Base-by-base conservation (phyloP, 1,140 invertebrate genomes). In the Trichonephila inaurata region DNA sequence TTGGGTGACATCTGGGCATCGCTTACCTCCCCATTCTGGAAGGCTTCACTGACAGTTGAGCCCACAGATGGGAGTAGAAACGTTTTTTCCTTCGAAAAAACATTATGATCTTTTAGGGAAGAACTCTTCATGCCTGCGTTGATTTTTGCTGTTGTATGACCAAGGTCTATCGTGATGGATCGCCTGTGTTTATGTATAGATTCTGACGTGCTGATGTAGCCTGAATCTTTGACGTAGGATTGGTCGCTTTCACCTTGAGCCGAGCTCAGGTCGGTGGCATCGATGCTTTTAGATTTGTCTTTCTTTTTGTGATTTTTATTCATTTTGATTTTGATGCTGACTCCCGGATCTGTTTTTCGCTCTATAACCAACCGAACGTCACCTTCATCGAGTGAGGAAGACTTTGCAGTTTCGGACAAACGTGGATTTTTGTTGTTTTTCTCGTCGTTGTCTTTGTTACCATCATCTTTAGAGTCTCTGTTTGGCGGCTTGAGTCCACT, bases 101-200 rank as follows among this genome's bases (percentile, higher is more conserved):
- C 7, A 18, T 14, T 28, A 8, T 16, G 6, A 0, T 33, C 7
- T 77, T 40, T 16, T 4, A 24, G 5, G 21, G 60, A 64, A 44
- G 64, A n/a, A 18, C 28, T 61, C 62, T 89, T 93, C 66, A 93
- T 93, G 5, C 92, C 86, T 6, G 93, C 51, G 51, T 94, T 94
- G 40, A 94, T 90, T n/a, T 85, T 94, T 4, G 93, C 93, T n/a
- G 72, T 94, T 6, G 93, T 94, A 72, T 94, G 93, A 4, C 93
- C 93, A 0, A 94, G 44, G 33, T 94, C 93, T 28, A 94, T 94
- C 1, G 88, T 94, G 7, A 94, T 89, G 21, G 87, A 89, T 19
- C 93, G 21, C 14, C 81, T 19, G n/a, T 94, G 87, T 16, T 85
- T 94, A 44, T 94, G 82, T 60, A 94, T 44, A 8, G 93, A 90